Evolutionary conservation across 2,113 vertebrate species (phyloP).

Genomic region (Leptobrachium leishanense): DNA sequence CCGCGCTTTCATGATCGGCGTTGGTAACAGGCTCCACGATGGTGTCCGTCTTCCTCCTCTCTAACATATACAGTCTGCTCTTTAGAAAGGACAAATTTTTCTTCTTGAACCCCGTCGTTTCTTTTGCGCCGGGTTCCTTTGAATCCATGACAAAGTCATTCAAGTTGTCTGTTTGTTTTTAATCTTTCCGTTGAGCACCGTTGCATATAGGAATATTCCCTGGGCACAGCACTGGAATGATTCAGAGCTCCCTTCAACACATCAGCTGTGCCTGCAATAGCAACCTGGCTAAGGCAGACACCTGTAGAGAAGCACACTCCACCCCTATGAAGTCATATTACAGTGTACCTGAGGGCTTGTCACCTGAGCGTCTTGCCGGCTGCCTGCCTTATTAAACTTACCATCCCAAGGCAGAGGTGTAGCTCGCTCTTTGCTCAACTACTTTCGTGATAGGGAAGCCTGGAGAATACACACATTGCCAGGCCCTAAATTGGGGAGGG

Average conservation of each 20-base stretch:
- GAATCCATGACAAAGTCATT: conserved; percentile 64
- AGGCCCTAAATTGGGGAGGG: conserved; percentile 8
- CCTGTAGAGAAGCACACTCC: conserved; percentile 68
- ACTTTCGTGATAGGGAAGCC: conserved; percentile 10
- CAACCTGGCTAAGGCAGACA: conserved; percentile 69
- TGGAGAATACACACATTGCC: conserved; percentile 13
- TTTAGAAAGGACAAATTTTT: conserved; percentile 81
- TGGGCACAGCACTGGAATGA: conserved; percentile 39
- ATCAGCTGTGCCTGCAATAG: conserved; percentile 53
- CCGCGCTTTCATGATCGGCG: conserved; percentile 74
- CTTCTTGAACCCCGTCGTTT: conserved; percentile 68
- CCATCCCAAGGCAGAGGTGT: conserved; percentile 46
- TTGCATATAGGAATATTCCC: conserved; percentile 5
- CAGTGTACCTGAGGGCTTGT: conserved; percentile 58
- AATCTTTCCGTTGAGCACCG: background rate
- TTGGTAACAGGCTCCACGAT: conserved; percentile 65
- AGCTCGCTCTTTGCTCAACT: conserved; percentile 25
- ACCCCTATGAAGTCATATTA: conserved; percentile 71
- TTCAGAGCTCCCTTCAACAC: conserved; percentile 39
- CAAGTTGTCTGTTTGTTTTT: background rate
- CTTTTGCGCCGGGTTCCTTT: conserved; percentile 67
- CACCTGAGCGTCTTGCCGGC: conserved; percentile 67
- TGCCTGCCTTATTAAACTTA: conserved; percentile 41
- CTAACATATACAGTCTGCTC: conserved; percentile 74
- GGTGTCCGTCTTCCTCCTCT: conserved; percentile 90